Conservation (phyloP, 2,888 invertebrate species). For the Girardia tigrina region DNA sequence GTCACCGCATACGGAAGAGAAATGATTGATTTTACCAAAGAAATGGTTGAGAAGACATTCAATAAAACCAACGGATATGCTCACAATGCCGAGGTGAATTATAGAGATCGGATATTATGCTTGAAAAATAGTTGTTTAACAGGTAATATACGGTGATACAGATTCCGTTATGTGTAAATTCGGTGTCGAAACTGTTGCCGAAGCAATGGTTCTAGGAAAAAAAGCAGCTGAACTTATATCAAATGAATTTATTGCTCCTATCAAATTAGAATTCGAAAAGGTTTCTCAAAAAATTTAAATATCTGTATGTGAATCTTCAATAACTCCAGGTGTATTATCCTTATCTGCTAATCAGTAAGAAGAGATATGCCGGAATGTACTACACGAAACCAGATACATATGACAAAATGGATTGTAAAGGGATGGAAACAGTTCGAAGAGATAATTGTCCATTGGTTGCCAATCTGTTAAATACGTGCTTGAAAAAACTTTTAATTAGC, state of each 20-base stretch:
- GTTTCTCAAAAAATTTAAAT: conserved; percentile 42
- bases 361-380: conserved; percentile 75
- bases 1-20: conserved; percentile 82
- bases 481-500: conserved; percentile 62
- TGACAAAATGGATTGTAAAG: conserved; percentile 97
- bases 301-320: neutral
- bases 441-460: conserved; percentile 95
- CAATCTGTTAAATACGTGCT: conserved; percentile 84
- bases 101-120: too few species aligned
- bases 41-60: conserved; percentile 71
- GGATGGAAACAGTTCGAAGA: conserved; percentile 84
- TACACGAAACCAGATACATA: conserved; percentile 77
- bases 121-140: neutral
- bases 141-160: conserved; percentile 92
- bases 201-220: conserved; percentile 79
- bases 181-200: conserved; percentile 73
- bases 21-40: conserved; percentile 89
- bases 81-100: conserved; percentile 66
- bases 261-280: conserved; percentile 97
- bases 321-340: conserved; percentile 75
- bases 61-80: conserved; percentile 65
- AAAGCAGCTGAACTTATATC: conserved; percentile 86
- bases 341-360: conserved; percentile 92
- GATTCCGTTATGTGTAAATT: conserved; percentile 99
- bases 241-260: conserved; percentile 77